These are phyloP conservation scores for Zapornia atra DNA, from an alignment of 2,113 vertebrate species.

Conservation along the genomic window DNA sequence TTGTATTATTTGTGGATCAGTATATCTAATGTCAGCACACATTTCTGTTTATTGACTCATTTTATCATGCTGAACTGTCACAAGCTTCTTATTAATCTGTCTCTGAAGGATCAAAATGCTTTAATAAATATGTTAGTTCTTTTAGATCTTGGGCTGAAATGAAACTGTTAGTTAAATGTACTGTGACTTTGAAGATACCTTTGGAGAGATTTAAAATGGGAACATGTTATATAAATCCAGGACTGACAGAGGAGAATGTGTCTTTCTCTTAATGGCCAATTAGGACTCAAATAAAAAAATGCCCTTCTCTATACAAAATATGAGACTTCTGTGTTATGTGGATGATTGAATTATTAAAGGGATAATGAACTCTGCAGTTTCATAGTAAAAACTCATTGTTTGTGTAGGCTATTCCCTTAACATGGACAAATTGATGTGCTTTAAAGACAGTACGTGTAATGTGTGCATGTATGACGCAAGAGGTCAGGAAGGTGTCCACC, in stretches of 20 bases:
- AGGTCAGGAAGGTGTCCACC: neutral
- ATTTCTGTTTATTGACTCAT: slow-evolving; percentile 71
- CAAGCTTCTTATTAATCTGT: slow-evolving; percentile 71
- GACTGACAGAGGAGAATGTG: neutral
- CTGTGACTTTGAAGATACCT: slow-evolving; percentile 43
- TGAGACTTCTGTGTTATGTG: neutral
- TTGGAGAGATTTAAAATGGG: neutral
- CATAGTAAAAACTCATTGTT: neutral
- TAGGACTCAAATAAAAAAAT: neutral
- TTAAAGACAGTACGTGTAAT: neutral
- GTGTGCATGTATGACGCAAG: neutral
- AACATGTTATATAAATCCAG: neutral
- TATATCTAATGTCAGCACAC: neutral
- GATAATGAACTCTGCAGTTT: neutral
- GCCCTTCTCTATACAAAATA: neutral
- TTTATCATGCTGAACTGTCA: slow-evolving; percentile 75
- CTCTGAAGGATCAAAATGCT: slow-evolving; percentile 72
- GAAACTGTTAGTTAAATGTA: slow-evolving; percentile 59
- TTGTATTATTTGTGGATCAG: slow-evolving; percentile 44
- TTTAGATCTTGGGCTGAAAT: slow-evolving; percentile 54
- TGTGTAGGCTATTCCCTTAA: neutral
- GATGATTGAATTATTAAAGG: neutral
- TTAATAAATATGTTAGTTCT: slow-evolving; percentile 69
- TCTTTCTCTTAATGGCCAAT: slow-evolving; percentile 21
- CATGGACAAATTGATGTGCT: neutral